Base-by-base conservation (phyloP, 2,797 vertebrate genomes). In the Xiphorhynchus erythropygius region DNA sequence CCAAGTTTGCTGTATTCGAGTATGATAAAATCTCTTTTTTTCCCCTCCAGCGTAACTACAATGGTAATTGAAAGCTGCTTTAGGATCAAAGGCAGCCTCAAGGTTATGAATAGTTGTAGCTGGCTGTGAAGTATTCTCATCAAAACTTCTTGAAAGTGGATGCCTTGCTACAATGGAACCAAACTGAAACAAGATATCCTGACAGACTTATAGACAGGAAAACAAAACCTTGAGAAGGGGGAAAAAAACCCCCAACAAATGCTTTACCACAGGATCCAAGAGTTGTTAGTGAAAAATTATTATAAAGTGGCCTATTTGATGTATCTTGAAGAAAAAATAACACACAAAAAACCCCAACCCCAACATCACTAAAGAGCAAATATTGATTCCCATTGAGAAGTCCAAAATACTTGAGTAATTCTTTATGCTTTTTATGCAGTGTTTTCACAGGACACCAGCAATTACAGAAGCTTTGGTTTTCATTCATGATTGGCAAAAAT, bases 11-110 rank as follows among this genome's bases (percentile, higher is more conserved):
- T 94, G 39, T 95, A 90, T 89, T 96, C 70, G 96, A 75, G 74
- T 97, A 94, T 79, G 95, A 98, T 65, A 94, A 86, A 96, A 92
- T 85, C 3, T 9, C 46, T 90, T 91, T 70, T 44, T 75, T 52
- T 92, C 90, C 59, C 19, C 39, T 57, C 63, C 77, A 90, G 2
- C 84, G 71, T 93, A 97, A 96, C 96, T 96, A 96, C 96, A 95
- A 93, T 83, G 47, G 81, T 95, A 98, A 97, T 96, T 97, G 96
- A 98, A 98, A 97, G 90, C 90, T 97, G 87, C 97, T 97, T 97
- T 96, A 96, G 89, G 88, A 97, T 96, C 96, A 98, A 97, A 98
- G 96, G 82, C 90, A 97, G 95, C 41, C 84, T 96, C 89, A 96
- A 97, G 95, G 91, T 97, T 97, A 96, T 96, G 97, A 97, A 96